Conservation (phyloP, 2,888 invertebrate genomes). For the Autographa gamma region DNA sequence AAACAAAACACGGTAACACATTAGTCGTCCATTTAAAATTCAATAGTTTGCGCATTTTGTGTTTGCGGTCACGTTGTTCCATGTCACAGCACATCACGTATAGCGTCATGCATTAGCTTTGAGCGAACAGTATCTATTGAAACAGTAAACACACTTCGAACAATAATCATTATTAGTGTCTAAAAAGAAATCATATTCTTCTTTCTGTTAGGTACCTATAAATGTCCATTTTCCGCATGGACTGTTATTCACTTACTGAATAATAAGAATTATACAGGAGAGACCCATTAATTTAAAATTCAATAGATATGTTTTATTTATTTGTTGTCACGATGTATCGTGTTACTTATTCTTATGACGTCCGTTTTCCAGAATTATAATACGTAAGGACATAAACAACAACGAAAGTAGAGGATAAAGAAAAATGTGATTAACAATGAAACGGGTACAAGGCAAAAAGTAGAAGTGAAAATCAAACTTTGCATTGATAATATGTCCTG, state of each 20-base stretch:
- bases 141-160: slow-evolving; percentile 32
- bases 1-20: slow-evolving; percentile 29
- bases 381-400: not conserved
- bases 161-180: not conserved
- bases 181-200: not conserved
- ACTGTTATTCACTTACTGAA: not conserved
- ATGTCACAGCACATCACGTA: slow-evolving; percentile 36
- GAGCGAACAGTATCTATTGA: slow-evolving; percentile 6
- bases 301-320: slow-evolving; percentile 2
- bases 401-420: not conserved
- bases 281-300: not conserved
- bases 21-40: slow-evolving; percentile 42
- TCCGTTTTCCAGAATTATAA: not conserved
- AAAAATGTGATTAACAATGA: too few relatives aligned
- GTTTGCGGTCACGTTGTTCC: slow-evolving; percentile 45
- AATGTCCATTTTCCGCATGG: not conserved
- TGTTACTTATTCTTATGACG: not conserved
- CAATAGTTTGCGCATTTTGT: slow-evolving; percentile 47
- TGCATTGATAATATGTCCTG: too few relatives aligned
- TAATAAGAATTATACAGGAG: not conserved
- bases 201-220: not conserved
- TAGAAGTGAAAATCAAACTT: too few relatives aligned
- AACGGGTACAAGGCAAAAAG: too few relatives aligned
- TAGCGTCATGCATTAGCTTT: slow-evolving; percentile 37
- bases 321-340: not conserved